Conservation (phyloP, 1,140 invertebrate species). For the Dendroctonus ponderosae region DNA sequence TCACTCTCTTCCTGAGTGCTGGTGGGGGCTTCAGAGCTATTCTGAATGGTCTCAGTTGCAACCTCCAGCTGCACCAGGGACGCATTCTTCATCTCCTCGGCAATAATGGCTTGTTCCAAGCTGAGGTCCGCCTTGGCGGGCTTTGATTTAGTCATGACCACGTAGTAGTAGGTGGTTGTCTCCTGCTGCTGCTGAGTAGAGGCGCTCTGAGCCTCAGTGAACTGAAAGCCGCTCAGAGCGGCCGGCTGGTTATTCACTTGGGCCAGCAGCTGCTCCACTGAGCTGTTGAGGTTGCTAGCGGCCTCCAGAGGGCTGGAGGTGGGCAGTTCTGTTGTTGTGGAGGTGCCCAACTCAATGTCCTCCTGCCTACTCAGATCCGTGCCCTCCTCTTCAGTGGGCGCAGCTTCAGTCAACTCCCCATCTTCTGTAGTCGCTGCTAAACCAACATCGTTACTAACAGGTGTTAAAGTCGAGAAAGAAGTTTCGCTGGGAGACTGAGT, state of each 20-base stretch:
- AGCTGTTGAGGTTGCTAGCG: background rate
- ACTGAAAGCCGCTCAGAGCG: no score
- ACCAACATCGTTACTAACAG: background rate
- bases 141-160: slow-evolving; percentile 15
- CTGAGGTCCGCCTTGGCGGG: slow-evolving; percentile 40
- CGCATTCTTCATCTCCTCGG: slow-evolving; percentile 27
- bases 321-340: background rate
- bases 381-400: slow-evolving; percentile 24
- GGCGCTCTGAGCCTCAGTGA: background rate
- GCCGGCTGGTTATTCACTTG: background rate
- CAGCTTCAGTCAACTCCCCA: slow-evolving; percentile 15
- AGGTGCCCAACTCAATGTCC: slow-evolving; percentile 45
- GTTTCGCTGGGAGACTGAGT: no score
- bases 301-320: background rate
- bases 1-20: background rate
- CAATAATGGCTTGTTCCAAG: slow-evolving; percentile 33
- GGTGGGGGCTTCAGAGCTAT: background rate
- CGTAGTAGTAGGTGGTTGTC: slow-evolving; percentile 21
- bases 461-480: no score
- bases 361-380: slow-evolving; percentile 46
- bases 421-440: slow-evolving; percentile 15
- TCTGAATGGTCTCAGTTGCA: background rate
- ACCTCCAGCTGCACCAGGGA: background rate
- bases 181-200: slow-evolving; percentile 1
- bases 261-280: background rate